phyloP scores from a whole-genome alignment of 2,797 vertebrate genomes.

The Eulemur albifrons region DNA sequence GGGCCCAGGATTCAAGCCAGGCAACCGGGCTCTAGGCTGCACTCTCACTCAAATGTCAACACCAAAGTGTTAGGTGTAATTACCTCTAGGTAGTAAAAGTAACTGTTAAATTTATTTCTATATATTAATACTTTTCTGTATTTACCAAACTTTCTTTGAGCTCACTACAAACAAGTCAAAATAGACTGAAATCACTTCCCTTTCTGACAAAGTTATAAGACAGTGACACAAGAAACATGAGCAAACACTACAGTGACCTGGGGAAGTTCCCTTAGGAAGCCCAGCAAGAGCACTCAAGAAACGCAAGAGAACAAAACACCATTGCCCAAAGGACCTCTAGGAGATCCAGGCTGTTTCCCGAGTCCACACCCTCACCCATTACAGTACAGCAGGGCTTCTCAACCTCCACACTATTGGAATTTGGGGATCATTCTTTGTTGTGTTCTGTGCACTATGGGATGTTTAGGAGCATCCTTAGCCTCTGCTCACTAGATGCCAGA shows the following conservation, averaged over 20 bases:
- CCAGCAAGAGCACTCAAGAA: neutral
- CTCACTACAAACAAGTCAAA: slow-evolving; percentile 10
- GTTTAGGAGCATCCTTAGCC: neutral
- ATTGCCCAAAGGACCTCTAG: neutral
- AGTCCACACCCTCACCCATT: fast-evolving
- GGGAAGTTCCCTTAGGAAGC: neutral
- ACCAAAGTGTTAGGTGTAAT: neutral
- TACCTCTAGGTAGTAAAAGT: neutral
- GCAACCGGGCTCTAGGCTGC: neutral
- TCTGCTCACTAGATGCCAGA: neutral
- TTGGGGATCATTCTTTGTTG: neutral
- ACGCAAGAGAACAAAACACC: neutral
- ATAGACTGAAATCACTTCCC: neutral
- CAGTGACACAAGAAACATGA: neutral
- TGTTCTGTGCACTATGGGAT: neutral
- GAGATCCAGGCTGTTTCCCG: neutral
- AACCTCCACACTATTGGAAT: fast-evolving
- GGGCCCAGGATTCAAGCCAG: neutral
- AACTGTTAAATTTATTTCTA: neutral
- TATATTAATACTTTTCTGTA: neutral
- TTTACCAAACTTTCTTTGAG: neutral
- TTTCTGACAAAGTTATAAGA: neutral
- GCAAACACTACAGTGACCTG: neutral
- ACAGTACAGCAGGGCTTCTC: neutral
- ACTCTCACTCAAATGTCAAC: neutral